Conservation (phyloP, 2,888 invertebrate genomes). For the Lycaena phlaeas region DNA sequence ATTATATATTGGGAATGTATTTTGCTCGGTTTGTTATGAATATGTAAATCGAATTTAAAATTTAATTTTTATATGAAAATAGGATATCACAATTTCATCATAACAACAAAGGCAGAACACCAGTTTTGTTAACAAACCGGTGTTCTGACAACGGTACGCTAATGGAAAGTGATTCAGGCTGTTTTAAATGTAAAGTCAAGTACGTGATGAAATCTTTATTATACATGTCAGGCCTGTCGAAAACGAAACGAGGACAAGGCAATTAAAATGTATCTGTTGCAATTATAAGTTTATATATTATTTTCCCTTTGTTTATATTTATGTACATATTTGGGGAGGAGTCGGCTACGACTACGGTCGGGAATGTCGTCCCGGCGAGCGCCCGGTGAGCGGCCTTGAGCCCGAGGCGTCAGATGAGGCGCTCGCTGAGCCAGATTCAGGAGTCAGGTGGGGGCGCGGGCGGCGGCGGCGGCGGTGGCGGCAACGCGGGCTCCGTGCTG, state of each 20-base stretch:
- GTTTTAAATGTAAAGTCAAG: constrained; percentile 23
- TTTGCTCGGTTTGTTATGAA: no score
- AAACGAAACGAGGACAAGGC: constrained; percentile 57
- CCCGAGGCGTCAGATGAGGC: constrained; percentile 75
- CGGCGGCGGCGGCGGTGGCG: constrained; percentile 46
- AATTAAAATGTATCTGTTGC: constrained; percentile 46
- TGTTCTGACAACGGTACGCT: no score
- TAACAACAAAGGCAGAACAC: no score
- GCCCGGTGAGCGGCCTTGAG: constrained; percentile 52
- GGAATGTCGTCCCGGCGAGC: constrained; percentile 37
- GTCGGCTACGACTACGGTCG: constrained; percentile 15
- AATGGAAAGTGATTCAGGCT: no score
- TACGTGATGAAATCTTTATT: constrained; percentile 41
- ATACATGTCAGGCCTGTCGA: constrained; percentile 36
- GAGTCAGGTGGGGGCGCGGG: constrained; percentile 66
- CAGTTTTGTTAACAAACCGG: no score
- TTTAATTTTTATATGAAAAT: no score
- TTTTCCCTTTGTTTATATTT: constrained; percentile 33
- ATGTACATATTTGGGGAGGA: constrained; percentile 36
- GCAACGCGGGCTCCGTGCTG: constrained; percentile 84
- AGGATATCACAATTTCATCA: no score
- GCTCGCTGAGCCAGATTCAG: constrained; percentile 83
- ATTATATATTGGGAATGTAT: no score
- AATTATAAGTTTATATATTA: constrained; percentile 27
- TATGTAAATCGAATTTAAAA: no score